Evolutionary conservation across 2,797 vertebrate genomes (phyloP).

Genomic region (Lophius americanus): DNA sequence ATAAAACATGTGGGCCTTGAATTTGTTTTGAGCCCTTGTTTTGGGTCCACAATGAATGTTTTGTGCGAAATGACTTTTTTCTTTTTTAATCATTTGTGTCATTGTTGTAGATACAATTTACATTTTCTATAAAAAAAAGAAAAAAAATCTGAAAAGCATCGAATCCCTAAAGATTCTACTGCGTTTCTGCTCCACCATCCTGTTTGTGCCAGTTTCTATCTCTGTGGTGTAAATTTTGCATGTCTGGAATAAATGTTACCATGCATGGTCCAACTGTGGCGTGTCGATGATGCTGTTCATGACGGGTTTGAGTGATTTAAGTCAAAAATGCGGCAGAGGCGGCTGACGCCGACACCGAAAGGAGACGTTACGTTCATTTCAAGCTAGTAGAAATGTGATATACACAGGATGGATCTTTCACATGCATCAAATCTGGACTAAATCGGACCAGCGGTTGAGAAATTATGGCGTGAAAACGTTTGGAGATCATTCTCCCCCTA

Average conservation of each 20-base stretch:
- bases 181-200: slow-evolving; percentile 44
- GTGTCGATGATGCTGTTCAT: slow-evolving; percentile 24
- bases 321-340: background rate
- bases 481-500: no score
- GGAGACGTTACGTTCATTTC: no score
- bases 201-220: slow-evolving; percentile 65
- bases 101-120: slow-evolving; percentile 47
- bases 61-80: slow-evolving; percentile 21
- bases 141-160: slow-evolving; percentile 71
- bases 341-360: no score
- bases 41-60: background rate
- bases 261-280: slow-evolving; percentile 77
- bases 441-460: no score
- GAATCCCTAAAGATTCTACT: slow-evolving; percentile 34
- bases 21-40: no score
- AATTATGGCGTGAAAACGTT: no score
- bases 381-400: no score
- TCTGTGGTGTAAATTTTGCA: slow-evolving; percentile 81
- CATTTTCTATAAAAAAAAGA: slow-evolving; percentile 29
- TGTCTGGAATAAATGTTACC: slow-evolving; percentile 86
- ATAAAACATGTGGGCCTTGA: no score
- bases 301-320: background rate
- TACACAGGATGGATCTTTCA: no score
- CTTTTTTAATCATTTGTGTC: background rate
- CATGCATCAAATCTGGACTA: no score